A percentile compares a stretch with the other conserved stretches of the same genome.
Conservation (phyloP, 2,113 vertebrate genomes). For the Leucopsar rothschildi region DNA sequence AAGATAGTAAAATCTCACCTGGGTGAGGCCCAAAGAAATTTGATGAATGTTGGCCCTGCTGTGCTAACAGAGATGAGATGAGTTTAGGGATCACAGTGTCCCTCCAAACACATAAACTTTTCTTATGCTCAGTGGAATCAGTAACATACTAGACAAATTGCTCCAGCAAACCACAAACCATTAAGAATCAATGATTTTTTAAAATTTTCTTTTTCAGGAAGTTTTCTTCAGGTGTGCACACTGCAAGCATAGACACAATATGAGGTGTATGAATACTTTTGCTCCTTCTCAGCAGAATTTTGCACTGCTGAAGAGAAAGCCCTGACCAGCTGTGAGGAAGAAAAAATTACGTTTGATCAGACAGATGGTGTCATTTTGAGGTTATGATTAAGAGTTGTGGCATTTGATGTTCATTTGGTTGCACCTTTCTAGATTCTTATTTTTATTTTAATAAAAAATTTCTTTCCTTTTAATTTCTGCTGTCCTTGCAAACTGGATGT, state of each 20-base stretch:
- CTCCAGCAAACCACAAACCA: background rate
- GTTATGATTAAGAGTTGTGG: background rate
- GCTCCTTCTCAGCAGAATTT: background rate
- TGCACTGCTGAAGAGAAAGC: background rate
- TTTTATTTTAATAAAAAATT: background rate
- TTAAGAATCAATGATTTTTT: background rate
- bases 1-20: background rate
- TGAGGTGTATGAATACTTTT: background rate
- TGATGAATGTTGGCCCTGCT: background rate
- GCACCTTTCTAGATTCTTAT: background rate
- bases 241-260: background rate
- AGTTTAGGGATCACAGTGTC: background rate
- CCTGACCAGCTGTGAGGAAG: background rate
- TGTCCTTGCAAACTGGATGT: background rate
- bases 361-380: background rate
- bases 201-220: background rate
- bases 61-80: background rate
- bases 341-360: background rate
- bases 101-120: background rate
- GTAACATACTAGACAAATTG: background rate
- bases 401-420: background rate
- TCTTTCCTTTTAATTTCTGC: background rate
- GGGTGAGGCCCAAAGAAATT: background rate
- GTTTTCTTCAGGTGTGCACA: background rate
- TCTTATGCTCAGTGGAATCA: background rate